These are phyloP conservation scores for Acanthurus lineatus DNA, from an alignment of 2,797 vertebrate genomes.

Conservation along the genomic window DNA sequence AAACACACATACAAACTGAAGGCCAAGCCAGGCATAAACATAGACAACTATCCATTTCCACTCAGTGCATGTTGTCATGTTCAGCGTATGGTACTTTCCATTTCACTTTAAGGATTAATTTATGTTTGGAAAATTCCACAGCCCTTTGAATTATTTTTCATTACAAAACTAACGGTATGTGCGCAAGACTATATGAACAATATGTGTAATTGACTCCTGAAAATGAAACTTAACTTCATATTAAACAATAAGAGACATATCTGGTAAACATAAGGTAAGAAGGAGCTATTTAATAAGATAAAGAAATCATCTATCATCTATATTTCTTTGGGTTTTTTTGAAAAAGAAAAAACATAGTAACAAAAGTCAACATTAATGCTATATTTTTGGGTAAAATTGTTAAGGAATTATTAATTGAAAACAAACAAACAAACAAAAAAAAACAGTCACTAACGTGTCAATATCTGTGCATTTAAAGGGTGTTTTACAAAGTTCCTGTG, in stretches of 20 bases:
- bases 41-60: constrained; percentile 31
- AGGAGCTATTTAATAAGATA: neutral
- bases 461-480: neutral
- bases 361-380: neutral
- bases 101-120: neutral
- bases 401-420: no score
- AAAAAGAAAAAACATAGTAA: neutral
- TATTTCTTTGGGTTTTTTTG: no score
- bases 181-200: neutral
- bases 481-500: neutral
- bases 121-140: neutral
- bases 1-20: constrained; percentile 18
- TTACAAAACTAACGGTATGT: neutral
- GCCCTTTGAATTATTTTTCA: neutral
- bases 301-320: no score
- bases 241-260: neutral
- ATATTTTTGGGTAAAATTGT: no score
- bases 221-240: neutral
- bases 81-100: neutral
- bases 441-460: neutral
- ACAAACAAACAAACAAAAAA: neutral
- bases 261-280: neutral
- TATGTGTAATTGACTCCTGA: neutral
- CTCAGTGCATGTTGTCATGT: neutral
- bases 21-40: constrained; percentile 37